Base-by-base conservation (phyloP, 2,797 vertebrate genomes). In the Tenualosa ilisha region DNA sequence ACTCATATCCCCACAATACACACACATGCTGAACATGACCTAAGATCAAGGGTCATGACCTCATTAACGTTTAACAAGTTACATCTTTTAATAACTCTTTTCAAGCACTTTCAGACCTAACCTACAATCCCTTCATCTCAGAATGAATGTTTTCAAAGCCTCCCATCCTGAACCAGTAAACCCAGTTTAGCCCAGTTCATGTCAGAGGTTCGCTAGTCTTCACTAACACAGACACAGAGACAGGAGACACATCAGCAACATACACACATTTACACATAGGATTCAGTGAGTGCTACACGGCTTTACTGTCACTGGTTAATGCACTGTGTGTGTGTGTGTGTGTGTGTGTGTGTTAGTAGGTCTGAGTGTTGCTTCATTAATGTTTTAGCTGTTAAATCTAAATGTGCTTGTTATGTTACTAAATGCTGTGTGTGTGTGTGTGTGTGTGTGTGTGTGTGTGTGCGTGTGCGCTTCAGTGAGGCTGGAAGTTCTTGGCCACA, bases 401-500 rank as follows among this genome's bases (percentile, higher is more conserved):
- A 31, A 31, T 31, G 31, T 31, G 31, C 31, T 31, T 31, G 31
- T 31, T 31, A 31, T 31, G 31, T 31, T 31, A 31, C 31, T 31
- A 31, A 31, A 31, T 31, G 31, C 31, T 31, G 31, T 31, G 31
- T 31, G 31, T 56, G 79, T 86, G 31, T 75, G 0, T 56, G 81
- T 9, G 81, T 51, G 51, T 68, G 31, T 40, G 43, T 31, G 31
- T 31, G 31, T 56, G 79, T 86, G 31, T 75, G 0, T 56, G 81
- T 9, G 81, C 24, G 51, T 68, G 31, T 40, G 43, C 49, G 53
- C 53, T 89, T 96, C 93, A 96, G 89, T 96, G 94, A 2, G 95
- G 91, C 90, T 96, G 95, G 86, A 95, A 94, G 31, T 91, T 92
- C 92, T 95, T 96, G 90, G 94, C 94, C 89, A 96, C 83, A 65